Percentiles rank a stretch among this genome's conserved stretches.
Conservation (phyloP, 2,797 vertebrate species). For the Sylvilagus floridanus region DNA sequence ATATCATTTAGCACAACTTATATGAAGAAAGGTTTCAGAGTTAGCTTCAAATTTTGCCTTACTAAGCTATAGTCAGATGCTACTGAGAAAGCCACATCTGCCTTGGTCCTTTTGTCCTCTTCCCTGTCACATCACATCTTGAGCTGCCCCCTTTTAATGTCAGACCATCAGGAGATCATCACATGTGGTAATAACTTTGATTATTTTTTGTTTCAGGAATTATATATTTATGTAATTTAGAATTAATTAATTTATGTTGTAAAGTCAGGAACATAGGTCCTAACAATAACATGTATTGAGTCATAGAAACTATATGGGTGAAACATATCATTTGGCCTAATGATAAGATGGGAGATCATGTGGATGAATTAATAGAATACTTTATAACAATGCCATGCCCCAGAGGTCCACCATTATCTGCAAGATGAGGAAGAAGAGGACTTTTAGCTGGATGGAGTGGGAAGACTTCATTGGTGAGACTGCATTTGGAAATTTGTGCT, state of each 20-base stretch:
- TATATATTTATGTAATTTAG: neutral
- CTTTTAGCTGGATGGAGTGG: neutral
- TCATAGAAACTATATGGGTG: neutral
- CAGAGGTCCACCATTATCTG: neutral
- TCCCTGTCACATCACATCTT: neutral
- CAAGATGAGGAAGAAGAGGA: neutral
- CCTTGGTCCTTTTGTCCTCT: neutral
- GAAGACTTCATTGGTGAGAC: neutral
- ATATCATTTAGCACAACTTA: neutral
- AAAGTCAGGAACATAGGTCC: neutral
- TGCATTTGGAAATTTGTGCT: neutral
- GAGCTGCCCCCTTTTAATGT: neutral
- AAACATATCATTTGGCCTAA: neutral
- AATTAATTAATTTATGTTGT: neutral
- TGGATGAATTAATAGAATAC: neutral
- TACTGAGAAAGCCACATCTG: neutral
- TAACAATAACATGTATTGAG: neutral
- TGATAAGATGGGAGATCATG: neutral
- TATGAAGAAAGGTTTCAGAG: neutral
- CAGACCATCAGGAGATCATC: neutral
- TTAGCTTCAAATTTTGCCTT: neutral
- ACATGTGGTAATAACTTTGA: neutral
- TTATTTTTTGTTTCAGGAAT: neutral
- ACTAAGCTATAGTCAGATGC: neutral
- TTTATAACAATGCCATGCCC: neutral